Conservation (phyloP, 2,797 vertebrate genomes). For the Ctenochaetus hawaiiensis region DNA sequence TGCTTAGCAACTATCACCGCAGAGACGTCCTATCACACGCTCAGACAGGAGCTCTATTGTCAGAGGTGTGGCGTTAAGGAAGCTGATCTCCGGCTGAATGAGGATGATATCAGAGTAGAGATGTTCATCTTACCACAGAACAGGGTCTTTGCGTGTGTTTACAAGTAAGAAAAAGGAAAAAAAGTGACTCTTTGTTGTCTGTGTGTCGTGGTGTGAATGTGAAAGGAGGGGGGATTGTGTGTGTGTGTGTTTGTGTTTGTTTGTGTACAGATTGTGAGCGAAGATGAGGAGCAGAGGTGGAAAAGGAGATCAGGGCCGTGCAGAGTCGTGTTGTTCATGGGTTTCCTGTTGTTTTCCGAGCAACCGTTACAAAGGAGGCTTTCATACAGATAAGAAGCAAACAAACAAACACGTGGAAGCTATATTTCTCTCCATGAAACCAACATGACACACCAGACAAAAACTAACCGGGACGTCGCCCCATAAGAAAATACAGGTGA, state of each 20-base stretch:
- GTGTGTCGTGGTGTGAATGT: background rate
- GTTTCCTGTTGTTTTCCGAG: slow-evolving; percentile 35
- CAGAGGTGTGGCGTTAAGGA: slow-evolving; percentile 65
- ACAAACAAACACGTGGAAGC: slow-evolving; percentile 41
- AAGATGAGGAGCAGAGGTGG: slow-evolving; percentile 32
- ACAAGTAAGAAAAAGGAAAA: slow-evolving; percentile 1
- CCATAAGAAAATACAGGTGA: no score
- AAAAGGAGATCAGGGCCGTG: slow-evolving; percentile 32
- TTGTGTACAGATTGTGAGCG: slow-evolving; percentile 31
- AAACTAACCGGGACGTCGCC: no score
- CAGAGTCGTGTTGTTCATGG: slow-evolving; percentile 14
- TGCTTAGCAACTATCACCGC: slow-evolving; percentile 48
- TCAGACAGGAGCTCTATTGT: slow-evolving; percentile 56
- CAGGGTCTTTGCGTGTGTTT: slow-evolving; percentile 27
- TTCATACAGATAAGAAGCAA: slow-evolving; percentile 46
- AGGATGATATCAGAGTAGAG: slow-evolving; percentile 53
- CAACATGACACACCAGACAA: background rate
- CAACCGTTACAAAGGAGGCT: slow-evolving; percentile 38
- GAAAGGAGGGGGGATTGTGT: slow-evolving; percentile 18
- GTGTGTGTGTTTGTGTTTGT: slow-evolving; percentile 18
- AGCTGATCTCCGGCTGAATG: slow-evolving; percentile 53
- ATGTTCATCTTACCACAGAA: slow-evolving; percentile 56
- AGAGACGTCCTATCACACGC: slow-evolving; percentile 23
- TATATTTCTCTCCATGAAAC: slow-evolving; percentile 5
- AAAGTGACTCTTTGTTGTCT: slow-evolving; percentile 38